Conservation (phyloP, 92 coral and sea anemone species). For the Micromussa lordhowensis region DNA sequence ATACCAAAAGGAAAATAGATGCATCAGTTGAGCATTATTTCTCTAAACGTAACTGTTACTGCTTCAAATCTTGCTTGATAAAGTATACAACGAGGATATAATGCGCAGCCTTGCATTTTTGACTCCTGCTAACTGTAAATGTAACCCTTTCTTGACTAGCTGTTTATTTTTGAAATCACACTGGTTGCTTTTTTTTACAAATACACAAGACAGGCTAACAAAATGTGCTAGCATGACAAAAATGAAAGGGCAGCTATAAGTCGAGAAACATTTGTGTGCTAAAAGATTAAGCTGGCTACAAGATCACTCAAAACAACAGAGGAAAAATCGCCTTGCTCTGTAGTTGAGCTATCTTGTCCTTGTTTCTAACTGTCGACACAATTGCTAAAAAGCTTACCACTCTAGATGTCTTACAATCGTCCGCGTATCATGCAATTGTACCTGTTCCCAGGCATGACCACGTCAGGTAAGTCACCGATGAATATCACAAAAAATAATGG, state of each 20-base stretch:
- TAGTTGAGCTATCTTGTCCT: background rate
- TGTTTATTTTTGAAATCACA: too few relatives aligned
- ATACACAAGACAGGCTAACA: background rate
- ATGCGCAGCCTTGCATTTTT: background rate
- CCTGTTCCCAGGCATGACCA: too few relatives aligned
- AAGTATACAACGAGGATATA: background rate
- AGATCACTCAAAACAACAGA: conserved; percentile 5
- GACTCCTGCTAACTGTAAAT: background rate
- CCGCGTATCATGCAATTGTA: too few relatives aligned
- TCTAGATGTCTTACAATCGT: too few relatives aligned
- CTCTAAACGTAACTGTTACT: background rate
- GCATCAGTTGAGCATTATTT: background rate
- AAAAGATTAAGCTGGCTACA: background rate
- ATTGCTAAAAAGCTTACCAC: background rate
- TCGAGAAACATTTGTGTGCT: conserved; percentile 7
- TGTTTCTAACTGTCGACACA: background rate
- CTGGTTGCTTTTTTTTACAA: background rate
- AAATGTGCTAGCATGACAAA: conserved; percentile 6
- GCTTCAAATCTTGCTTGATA: background rate
- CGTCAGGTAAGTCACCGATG: too few relatives aligned
- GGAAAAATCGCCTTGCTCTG: background rate
- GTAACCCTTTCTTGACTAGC: too few relatives aligned
- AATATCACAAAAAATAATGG: too few relatives aligned
- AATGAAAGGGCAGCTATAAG: conserved; percentile 1
- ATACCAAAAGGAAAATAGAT: background rate